Base-by-base conservation (phyloP, 2,888 invertebrate genomes). In the Imbricaverruca yamaguchii region DNA sequence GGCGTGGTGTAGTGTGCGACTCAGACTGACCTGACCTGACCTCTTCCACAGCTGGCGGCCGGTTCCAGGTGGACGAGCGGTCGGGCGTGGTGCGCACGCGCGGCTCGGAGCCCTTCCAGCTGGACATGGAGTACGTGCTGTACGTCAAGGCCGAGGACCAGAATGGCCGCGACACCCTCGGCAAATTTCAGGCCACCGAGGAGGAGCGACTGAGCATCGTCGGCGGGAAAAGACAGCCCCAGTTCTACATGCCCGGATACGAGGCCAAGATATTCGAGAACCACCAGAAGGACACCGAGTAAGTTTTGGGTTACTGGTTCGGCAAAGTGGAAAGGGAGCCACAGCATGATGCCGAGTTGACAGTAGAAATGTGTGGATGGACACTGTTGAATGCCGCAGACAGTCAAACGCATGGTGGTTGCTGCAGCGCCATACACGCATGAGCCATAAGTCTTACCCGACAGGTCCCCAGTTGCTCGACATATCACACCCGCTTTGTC, bases 91-190 rank as follows among this genome's bases (percentile, higher is more conserved):
- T 96, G 61, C 91, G 96, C 67, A 96, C 96, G 0, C 90, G 95
- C 82, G 96, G 96, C 80, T 94, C 93, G 0, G 96, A 96, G 87
- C 92, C 94, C 7, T 96, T 96, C 87, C 96, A 96, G 88, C 88
- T 96, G 86, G 97, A 97, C 87, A 95, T 96, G 94, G 97, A 97
- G 87, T 97, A 97, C 88, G 96, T 97, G 81, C 89, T 97, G 83
- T 97, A 97, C 86, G 97, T 97, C 82, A 96, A 96, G 88, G 97
- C 97, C 1, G 96, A 96, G 88, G 97, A 97, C 89, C 96, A 94
- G 89, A 96, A 95, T 87, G 96, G 96, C 23, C 91, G 95, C 84
- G 92, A 95, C n/a, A 95, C 95, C 85, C 96, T 96, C 87, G 90
- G 94, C 81, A 90, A 93, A 81, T 96, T 93, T 88, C 96, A 96